Evolutionary conservation across 1,140 invertebrate genomes (phyloP), one percentile per base, ranked within the genome.

Genomic region (Oreohelix idahoensis): DNA sequence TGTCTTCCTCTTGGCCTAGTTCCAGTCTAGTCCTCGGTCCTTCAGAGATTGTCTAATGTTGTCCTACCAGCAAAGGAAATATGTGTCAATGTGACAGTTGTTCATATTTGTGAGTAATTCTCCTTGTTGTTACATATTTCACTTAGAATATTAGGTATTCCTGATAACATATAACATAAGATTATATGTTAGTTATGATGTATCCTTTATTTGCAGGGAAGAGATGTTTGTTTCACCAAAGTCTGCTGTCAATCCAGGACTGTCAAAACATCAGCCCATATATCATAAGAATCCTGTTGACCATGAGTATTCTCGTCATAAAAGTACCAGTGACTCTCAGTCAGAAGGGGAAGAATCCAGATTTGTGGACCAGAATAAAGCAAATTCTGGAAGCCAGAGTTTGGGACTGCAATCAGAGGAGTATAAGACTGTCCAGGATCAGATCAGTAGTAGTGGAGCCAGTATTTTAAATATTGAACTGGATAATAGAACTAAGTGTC

Each of bases 301-400:
- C 84, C 92, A 92, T 83, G 90, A 91, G 11, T 92, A 92, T 84
- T 91, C 89, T 76, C 88, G 84, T 70, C 83, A 89, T 63, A 90
- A 90, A 53, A 86, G 86, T 81, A 45, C 63, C 4, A 70, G 75
- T 17, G 82, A 84, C 20, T 51, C 66, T 49, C 79, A 82, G n/a
- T 84, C 83, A 15, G 83, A 84, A 35, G 63, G 26, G 76, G 20
- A 32, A 79, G 80, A 73, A 63, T 8, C 69, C 69, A 70, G 32
- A 70, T 38, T 10, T 70, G 2, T 17, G 15, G 17, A 36, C 29
- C 32, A 10, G 42, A 42, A 29, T 45, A 42, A 35, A 58, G 2
- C 35, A 20, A 66, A 71, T n/a, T 73, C 20, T 35, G 20, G 29
- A 20, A 23, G 29, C 45, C 42, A 83, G 71, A 29, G 42, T 35